These are phyloP conservation scores for Elysia chlorotica DNA, from an alignment of 1,140 invertebrate genomes.

Conservation along the genomic window DNA sequence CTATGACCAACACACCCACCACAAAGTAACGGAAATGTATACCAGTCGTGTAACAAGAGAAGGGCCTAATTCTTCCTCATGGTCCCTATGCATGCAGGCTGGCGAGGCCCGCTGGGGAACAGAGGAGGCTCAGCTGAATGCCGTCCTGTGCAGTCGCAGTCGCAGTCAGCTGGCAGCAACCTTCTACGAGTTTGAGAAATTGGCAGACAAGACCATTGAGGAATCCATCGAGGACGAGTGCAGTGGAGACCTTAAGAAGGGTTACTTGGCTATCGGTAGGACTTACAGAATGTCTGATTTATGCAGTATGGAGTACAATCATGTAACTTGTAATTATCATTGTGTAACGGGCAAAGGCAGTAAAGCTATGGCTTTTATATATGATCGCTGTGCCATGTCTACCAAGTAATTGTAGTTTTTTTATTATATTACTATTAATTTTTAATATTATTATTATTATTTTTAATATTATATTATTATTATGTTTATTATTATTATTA, in stretches of 20 bases:
- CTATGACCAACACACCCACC: too few species aligned
- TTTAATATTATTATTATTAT: too few species aligned
- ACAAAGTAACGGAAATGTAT: too few species aligned
- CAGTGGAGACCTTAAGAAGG: constrained; percentile 49
- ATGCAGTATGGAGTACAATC: too few species aligned
- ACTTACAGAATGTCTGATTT: neutral
- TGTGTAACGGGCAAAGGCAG: too few species aligned
- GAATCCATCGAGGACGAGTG: constrained; percentile 53
- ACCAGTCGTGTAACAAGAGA: too few species aligned
- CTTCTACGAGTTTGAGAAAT: constrained; percentile 70
- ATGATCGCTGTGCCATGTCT: too few species aligned
- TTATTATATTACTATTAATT: too few species aligned
- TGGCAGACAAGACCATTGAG: constrained; percentile 48
- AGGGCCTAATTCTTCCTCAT: neutral
- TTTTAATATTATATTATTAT: neutral
- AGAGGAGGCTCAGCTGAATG: constrained; percentile 75
- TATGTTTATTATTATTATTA: neutral
- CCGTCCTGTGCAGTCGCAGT: constrained; percentile 72
- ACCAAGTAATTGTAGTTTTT: too few species aligned
- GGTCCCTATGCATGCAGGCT: too few species aligned
- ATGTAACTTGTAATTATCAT: too few species aligned
- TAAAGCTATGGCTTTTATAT: too few species aligned
- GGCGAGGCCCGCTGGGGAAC: constrained; percentile 70
- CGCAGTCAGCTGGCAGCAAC: constrained; percentile 71
- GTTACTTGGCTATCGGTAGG: constrained; percentile 45